Evolutionary conservation across 1,140 invertebrate species (phyloP).

Genomic region (Andricus grossulariae): DNA sequence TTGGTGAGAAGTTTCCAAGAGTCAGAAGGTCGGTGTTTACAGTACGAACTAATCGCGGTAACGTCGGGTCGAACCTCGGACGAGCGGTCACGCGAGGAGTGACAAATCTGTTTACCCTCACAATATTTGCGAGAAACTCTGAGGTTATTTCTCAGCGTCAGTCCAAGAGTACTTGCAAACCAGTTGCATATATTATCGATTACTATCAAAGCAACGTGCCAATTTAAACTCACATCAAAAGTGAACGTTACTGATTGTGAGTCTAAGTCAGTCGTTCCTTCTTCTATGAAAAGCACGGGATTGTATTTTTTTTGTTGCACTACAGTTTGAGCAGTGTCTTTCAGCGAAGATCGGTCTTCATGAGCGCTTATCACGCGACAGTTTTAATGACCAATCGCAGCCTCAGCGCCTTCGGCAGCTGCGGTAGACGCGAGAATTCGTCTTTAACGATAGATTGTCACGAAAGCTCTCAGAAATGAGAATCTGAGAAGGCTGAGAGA

Average conservation of each 20-base stretch:
- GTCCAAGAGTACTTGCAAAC: conserved; percentile 30
- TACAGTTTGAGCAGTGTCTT: conserved; percentile 9
- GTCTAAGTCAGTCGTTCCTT: not conserved
- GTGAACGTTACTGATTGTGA: not conserved
- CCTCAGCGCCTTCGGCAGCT: conserved; percentile 45
- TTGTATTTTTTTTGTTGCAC: not conserved
- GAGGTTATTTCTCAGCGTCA: conserved; percentile 53
- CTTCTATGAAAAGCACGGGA: not conserved
- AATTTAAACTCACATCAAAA: not conserved
- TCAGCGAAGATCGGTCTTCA: not conserved
- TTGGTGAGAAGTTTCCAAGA: not conserved
- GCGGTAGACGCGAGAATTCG: conserved; percentile 48
- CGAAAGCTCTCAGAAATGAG: conserved; percentile 55
- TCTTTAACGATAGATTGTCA: conserved; percentile 59
- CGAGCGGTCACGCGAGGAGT: conserved; percentile 50
- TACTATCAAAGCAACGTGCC: not conserved
- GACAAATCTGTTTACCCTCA: conserved; percentile 62
- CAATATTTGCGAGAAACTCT: conserved; percentile 51
- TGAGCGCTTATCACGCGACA: conserved; percentile 47
- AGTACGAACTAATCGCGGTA: conserved; percentile 44
- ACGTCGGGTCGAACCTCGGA: conserved; percentile 35
- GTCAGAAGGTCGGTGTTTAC: conserved; percentile 39
- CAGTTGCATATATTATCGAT: not conserved
- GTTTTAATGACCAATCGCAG: conserved; percentile 51
- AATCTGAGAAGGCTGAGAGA: conserved; percentile 38